These are phyloP conservation scores for Euthynnus affinis DNA, from an alignment of 2,797 vertebrate genomes.

Conservation along the genomic window DNA sequence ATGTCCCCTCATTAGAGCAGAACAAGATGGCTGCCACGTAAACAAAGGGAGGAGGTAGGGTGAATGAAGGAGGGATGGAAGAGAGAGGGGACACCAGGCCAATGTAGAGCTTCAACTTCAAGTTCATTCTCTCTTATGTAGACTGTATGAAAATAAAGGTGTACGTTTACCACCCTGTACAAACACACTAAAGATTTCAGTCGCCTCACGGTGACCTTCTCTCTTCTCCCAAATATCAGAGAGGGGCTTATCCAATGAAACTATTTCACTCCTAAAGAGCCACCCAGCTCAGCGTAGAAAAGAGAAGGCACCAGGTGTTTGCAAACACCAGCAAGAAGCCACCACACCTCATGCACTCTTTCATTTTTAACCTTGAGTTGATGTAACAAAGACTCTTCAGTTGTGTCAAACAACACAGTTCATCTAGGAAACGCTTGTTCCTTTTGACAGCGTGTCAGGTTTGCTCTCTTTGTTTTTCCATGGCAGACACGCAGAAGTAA, in stretches of 20 bases:
- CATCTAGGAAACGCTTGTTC: conserved; percentile 69
- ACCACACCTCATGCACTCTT: conserved; percentile 78
- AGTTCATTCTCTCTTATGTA: conserved; percentile 60
- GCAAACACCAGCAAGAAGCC: conserved; percentile 73
- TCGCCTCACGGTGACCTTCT: conserved; percentile 58
- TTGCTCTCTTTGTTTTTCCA: conserved; percentile 65
- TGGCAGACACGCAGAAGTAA: conserved; percentile 71
- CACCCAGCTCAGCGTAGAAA: conserved; percentile 57
- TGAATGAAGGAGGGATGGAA: conserved; percentile 66
- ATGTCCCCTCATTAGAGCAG: conserved; percentile 68
- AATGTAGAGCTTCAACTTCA: conserved; percentile 63
- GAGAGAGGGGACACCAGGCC: conserved; percentile 55
- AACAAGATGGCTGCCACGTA: conserved; percentile 71
- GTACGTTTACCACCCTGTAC: conserved; percentile 69
- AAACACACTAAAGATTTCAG: conserved; percentile 73
- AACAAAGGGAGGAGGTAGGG: conserved; percentile 74
- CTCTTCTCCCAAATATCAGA: conserved; percentile 51
- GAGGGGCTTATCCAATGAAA: conserved; percentile 51
- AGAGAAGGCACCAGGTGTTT: conserved; percentile 71
- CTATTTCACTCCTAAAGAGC: conserved; percentile 52
- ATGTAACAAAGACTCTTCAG: conserved; percentile 62
- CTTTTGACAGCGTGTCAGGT: conserved; percentile 60
- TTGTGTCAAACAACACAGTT: conserved; percentile 69
- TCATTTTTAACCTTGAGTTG: conserved; percentile 70
- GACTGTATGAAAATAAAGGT: conserved; percentile 70